These are phyloP conservation scores for Empidonax traillii DNA, from an alignment of 2,113 vertebrate species.

Conservation along the genomic window DNA sequence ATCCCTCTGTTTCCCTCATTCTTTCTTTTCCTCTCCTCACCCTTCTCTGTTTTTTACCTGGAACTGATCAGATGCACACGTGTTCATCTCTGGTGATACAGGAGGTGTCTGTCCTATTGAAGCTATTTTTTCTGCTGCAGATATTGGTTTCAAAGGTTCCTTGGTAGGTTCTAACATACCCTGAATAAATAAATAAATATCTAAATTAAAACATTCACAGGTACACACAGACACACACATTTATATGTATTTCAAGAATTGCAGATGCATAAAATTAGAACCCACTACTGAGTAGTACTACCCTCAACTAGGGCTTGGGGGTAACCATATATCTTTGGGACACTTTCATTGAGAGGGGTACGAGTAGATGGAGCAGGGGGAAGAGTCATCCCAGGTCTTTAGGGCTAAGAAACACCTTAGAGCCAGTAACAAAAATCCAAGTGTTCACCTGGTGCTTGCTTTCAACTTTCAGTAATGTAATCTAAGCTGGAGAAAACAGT, in stretches of 20 bases:
- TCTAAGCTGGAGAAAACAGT: not conserved
- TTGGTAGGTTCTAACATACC: conserved; percentile 93
- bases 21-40: not conserved
- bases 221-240: not conserved
- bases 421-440: not conserved
- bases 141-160: conserved; percentile 86
- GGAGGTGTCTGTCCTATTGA: conserved; percentile 85
- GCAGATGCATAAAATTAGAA: not conserved
- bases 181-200: conserved; percentile 67
- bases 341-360: not conserved
- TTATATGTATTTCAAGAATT: not conserved
- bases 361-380: not conserved
- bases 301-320: not conserved
- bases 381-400: not conserved
- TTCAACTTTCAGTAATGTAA: not conserved
- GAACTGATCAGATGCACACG: conserved; percentile 81
- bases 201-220: not conserved
- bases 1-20: not conserved
- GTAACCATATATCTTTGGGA: not conserved
- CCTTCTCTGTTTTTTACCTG: conserved; percentile 77
- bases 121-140: conserved; percentile 86
- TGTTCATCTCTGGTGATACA: conserved; percentile 76
- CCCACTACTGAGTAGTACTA: not conserved
- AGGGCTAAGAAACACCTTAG: not conserved
- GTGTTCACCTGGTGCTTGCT: not conserved